Conservation (phyloP, 2,797 vertebrate species). For the Pipistrellus nathusii region DNA sequence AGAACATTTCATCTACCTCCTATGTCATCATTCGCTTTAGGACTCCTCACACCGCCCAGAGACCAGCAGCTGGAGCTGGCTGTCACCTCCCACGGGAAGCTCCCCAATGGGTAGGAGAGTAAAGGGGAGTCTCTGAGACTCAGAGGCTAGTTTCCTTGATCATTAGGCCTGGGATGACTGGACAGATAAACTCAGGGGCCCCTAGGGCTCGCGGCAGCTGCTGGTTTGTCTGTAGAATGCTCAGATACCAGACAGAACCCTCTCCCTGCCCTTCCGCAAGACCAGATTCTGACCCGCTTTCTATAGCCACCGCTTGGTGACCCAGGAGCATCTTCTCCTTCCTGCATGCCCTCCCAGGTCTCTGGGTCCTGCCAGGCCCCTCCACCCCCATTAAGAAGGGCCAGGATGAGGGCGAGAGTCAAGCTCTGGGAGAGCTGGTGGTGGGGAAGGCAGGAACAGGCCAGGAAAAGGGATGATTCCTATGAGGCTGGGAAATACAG, state of each 20-base stretch:
- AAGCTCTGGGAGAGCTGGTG: neutral
- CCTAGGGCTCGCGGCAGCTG: neutral
- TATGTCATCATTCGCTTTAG: neutral
- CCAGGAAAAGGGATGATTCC: constrained; percentile 34
- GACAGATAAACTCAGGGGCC: neutral
- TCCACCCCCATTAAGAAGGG: neutral
- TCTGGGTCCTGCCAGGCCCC: neutral
- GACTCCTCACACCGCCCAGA: neutral
- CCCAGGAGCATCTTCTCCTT: neutral
- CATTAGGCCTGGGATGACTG: neutral
- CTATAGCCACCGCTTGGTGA: neutral
- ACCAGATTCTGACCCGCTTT: neutral
- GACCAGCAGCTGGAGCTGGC: neutral
- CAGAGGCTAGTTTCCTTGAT: neutral
- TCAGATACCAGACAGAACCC: neutral
- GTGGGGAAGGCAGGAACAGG: constrained; percentile 10
- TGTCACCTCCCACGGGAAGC: neutral
- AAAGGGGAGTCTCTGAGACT: neutral
- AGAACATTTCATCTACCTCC: neutral
- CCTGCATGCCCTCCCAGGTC: neutral
- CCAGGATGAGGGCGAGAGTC: neutral
- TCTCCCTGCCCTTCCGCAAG: neutral
- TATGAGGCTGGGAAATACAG: constrained; percentile 47
- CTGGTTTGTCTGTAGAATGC: neutral
- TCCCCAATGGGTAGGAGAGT: neutral